Conservation (phyloP, 2,888 invertebrate genomes). For the Ectropis crepuscularia region DNA sequence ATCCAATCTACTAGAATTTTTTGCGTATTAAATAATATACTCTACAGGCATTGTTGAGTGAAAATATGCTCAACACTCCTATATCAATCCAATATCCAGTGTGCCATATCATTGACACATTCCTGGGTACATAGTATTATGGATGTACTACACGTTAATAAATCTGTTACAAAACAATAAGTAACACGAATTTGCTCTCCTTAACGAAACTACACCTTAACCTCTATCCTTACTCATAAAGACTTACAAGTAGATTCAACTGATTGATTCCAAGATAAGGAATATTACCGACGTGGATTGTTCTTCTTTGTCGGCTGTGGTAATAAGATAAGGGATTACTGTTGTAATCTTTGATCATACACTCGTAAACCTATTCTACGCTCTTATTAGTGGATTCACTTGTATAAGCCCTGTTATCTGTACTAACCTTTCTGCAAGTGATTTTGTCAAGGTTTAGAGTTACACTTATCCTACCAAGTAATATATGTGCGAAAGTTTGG, state of each 20-base stretch:
- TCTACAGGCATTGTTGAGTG: too few relatives aligned
- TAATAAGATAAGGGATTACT: constrained; percentile 11
- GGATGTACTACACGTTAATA: too few relatives aligned
- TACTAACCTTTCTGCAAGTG: neutral
- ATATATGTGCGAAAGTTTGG: too few relatives aligned
- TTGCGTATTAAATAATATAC: too few relatives aligned
- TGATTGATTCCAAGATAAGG: constrained; percentile 39
- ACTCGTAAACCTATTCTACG: neutral
- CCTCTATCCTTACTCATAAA: constrained; percentile 18
- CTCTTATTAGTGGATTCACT: neutral
- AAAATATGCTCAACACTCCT: too few relatives aligned
- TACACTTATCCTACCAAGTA: too few relatives aligned
- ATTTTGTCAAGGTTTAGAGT: too few relatives aligned
- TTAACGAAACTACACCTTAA: constrained; percentile 12
- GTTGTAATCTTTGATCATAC: constrained; percentile 16
- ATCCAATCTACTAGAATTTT: too few relatives aligned
- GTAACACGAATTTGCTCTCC: neutral
- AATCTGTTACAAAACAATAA: too few relatives aligned
- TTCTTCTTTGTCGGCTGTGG: constrained; percentile 24
- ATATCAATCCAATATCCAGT: too few relatives aligned
- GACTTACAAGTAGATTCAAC: constrained; percentile 20
- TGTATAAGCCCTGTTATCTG: neutral
- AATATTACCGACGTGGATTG: constrained; percentile 7
- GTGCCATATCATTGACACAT: too few relatives aligned
- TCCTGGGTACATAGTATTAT: too few relatives aligned